These are phyloP conservation scores for Drosophila busckii DNA, from an alignment of 1,140 invertebrate species.

Conservation along the genomic window DNA sequence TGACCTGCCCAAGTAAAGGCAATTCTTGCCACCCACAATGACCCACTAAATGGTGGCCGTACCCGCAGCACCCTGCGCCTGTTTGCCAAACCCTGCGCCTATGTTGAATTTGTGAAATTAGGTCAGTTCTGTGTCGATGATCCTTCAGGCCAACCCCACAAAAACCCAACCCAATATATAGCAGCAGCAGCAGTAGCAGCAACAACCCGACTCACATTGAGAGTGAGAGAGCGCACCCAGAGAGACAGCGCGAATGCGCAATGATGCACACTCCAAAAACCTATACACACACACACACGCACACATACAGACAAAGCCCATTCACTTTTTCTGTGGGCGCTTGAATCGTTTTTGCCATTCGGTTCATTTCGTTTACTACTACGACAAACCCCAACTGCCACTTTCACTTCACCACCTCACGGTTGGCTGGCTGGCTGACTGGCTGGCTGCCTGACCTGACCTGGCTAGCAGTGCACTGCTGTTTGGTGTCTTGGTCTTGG, in stretches of 20 bases:
- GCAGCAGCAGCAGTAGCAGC: too few species aligned
- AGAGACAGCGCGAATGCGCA: slow-evolving; percentile 66
- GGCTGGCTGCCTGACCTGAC: too few species aligned
- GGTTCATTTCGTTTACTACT: slow-evolving; percentile 62
- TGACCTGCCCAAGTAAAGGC: slow-evolving; percentile 28
- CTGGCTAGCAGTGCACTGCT: not conserved
- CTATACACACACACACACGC: slow-evolving; percentile 23
- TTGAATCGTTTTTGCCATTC: slow-evolving; percentile 52
- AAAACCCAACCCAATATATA: too few species aligned
- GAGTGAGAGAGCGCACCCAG: slow-evolving; percentile 6
- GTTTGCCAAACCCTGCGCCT: slow-evolving; percentile 60
- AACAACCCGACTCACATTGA: slow-evolving; percentile 30
- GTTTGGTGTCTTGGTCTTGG: slow-evolving; percentile 4
- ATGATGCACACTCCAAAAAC: slow-evolving; percentile 19
- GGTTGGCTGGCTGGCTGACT: too few species aligned
- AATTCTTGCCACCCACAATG: slow-evolving; percentile 44
- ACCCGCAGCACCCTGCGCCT: slow-evolving; percentile 41
- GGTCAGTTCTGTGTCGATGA: slow-evolving; percentile 79
- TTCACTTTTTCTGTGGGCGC: slow-evolving; percentile 57
- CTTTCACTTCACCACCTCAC: not conserved
- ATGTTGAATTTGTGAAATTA: slow-evolving; percentile 77
- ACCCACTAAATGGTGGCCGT: slow-evolving; percentile 59
- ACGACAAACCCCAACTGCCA: slow-evolving; percentile 2
- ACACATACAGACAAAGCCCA: slow-evolving; percentile 36
- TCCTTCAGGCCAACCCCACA: slow-evolving; percentile 65